Evolutionary conservation across 2,888 invertebrate genomes (phyloP), one percentile per base, ranked within the genome.

Genomic region (Cynaeus angustus): DNA sequence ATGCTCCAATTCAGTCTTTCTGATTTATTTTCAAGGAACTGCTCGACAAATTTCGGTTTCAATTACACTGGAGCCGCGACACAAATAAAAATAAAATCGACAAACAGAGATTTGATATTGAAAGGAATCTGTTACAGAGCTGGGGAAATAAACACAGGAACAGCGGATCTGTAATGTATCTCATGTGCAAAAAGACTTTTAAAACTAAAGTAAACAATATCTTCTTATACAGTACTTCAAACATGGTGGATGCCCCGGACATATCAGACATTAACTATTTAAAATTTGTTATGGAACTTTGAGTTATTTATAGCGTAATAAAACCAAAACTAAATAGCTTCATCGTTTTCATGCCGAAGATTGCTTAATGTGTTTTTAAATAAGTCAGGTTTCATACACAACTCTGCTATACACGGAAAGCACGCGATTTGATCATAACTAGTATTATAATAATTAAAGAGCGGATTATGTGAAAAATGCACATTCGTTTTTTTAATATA

Each of bases 11-110:
- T 43, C 30, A 14, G 10, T 21, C 33, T 56, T 33, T 59, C 33
- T 59, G 59, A 45, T 59, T 59, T 59, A 59, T 30, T 59, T 46
- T 59, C 46, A 59, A 59, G 56, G 43, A 26, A 30, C 46, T 43
- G 13, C 30, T 45, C 46, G 45, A 46, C 30, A 45, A 59, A 30
- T 59, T 59, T 43, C 46, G 59, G 30, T 43, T 43, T 13, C 59
- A 59, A 59, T 59, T 56, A 56, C 56, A 43, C 10, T 13, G 41
- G 41, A 21, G 16, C 43, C 13, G 14, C 16, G 14, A 10, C 38
- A 37, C 55, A 37, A 55, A 46, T 46, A 13, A 9, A 53, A 53
- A 46, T 59, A 59, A 30, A 30, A n/a, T 13, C 45, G 45, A 46
- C 45, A 59, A 59, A 59, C 45, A 26, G 30, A 43, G 10, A 14